Evolutionary conservation across 2,113 vertebrate species (phyloP).

Genomic region (Nematolebias whitei): DNA sequence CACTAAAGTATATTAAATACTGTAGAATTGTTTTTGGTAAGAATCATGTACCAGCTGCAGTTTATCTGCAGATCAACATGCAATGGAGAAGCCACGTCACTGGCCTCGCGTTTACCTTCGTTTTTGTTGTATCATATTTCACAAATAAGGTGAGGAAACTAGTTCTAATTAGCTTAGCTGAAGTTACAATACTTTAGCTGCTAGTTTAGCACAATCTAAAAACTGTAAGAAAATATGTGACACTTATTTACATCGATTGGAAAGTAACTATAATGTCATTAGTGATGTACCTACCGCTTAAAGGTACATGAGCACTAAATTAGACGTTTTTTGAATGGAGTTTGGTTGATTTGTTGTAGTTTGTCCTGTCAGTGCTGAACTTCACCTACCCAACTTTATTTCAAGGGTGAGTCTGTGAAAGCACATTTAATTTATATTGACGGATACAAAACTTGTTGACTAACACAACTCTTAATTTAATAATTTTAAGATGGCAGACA

Average conservation of each 20-base stretch:
- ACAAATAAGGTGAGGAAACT: conserved; percentile 78
- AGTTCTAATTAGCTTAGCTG: no score
- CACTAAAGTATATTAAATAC: no score
- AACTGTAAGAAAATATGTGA: no score
- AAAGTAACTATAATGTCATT: no score
- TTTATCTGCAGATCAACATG: conserved; percentile 53
- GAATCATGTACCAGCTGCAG: conserved; percentile 44
- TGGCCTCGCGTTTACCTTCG: conserved; percentile 67
- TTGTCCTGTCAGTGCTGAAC: conserved; percentile 94
- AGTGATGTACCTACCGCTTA: no score
- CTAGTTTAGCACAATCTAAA: no score
- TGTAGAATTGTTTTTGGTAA: fast-evolving
- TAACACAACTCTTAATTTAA: no score
- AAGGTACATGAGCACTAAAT: background rate
- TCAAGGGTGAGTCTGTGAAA: conserved; percentile 90
- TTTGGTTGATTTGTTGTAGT: conserved; percentile 79
- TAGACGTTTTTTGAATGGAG: background rate
- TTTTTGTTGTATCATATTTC: conserved; percentile 77
- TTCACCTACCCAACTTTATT: conserved; percentile 98
- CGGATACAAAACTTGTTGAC: no score
- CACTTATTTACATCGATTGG: no score
- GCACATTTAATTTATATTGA: no score
- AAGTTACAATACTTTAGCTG: no score
- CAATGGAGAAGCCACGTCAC: conserved; percentile 58
- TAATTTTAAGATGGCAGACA: conserved; percentile 90